Conservation (phyloP, 1,140 invertebrate genomes). For the Drosophila albomicans region DNA sequence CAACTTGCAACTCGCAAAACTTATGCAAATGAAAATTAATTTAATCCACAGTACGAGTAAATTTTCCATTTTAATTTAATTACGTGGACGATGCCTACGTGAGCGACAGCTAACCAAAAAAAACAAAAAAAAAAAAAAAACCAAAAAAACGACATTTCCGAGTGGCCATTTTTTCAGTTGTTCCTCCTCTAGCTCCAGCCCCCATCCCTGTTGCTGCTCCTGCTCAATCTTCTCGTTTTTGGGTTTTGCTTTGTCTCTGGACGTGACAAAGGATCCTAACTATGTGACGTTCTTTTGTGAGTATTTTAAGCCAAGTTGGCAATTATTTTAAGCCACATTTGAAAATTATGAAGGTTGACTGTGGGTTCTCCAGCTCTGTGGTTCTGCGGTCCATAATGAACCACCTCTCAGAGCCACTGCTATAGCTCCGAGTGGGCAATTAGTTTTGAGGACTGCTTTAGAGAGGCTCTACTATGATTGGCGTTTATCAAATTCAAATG, state of each 20-base stretch:
- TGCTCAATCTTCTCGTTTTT: constrained; percentile 21
- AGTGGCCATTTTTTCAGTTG: constrained; percentile 56
- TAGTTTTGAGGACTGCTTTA: constrained; percentile 30
- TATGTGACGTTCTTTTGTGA: constrained; percentile 56
- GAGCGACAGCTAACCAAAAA: constrained; percentile 78
- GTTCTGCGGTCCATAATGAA: constrained; percentile 17
- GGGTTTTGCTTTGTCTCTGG: constrained; percentile 17
- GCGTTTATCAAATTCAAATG: constrained; percentile 81
- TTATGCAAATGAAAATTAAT: constrained; percentile 85
- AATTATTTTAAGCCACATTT: constrained; percentile 75
- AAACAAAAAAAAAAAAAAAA: constrained; percentile 34
- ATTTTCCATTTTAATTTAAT: constrained; percentile 85
- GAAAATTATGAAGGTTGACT: constrained; percentile 78
- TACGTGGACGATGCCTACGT: constrained; percentile 84
- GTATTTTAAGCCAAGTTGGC: constrained; percentile 69
- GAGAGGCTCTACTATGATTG: constrained; percentile 20
- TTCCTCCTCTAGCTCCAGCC: constrained; percentile 1
- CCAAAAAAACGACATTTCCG: constrained; percentile 49
- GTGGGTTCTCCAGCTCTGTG: constrained; percentile 1
- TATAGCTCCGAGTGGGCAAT: constrained; percentile 18
- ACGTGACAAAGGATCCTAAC: constrained; percentile 32
- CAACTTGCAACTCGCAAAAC: constrained; percentile 51
- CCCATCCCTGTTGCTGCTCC: neutral
- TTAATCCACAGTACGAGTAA: constrained; percentile 83
- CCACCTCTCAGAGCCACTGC: too few species aligned